phyloP scores from a whole-genome alignment of 2,113 vertebrate genomes.

The Scatophagus argus region DNA sequence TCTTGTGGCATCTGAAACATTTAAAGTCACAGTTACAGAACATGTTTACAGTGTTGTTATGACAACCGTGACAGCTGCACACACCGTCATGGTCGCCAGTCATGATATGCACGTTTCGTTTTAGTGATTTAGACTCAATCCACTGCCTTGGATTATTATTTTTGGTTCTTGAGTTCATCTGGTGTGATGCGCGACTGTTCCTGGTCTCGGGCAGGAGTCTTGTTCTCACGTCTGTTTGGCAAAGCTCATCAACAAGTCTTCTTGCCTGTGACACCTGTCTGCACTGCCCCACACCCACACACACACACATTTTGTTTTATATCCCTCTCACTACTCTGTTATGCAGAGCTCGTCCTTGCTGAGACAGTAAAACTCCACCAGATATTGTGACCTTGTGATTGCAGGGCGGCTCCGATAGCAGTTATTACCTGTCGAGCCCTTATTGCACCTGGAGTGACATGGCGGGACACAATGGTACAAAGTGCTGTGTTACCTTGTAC shows the following conservation, averaged over 20 bases:
- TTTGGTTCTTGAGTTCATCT: background rate
- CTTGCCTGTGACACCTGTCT: background rate
- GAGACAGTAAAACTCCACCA: background rate
- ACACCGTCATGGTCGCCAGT: background rate
- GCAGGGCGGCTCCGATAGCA: constrained; percentile 14
- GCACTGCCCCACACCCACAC: background rate
- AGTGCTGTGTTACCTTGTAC: background rate
- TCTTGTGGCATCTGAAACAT: constrained; percentile 87
- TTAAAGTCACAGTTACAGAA: background rate
- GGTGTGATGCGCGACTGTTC: background rate
- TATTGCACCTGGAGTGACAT: constrained; percentile 19
- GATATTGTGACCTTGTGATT: constrained; percentile 30
- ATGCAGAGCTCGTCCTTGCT: background rate
- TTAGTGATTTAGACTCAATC: background rate
- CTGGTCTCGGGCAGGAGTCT: background rate
- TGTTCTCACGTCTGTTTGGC: background rate
- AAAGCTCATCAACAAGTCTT: background rate
- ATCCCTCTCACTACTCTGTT: background rate
- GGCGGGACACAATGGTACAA: constrained; percentile 3
- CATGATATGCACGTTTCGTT: background rate
- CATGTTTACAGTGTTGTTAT: background rate
- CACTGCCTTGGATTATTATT: background rate
- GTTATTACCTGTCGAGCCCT: constrained; percentile 31
- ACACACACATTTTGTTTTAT: background rate
- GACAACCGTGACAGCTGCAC: background rate